Conservation (phyloP, 2,888 invertebrate species). For the Coremacera marginata region DNA sequence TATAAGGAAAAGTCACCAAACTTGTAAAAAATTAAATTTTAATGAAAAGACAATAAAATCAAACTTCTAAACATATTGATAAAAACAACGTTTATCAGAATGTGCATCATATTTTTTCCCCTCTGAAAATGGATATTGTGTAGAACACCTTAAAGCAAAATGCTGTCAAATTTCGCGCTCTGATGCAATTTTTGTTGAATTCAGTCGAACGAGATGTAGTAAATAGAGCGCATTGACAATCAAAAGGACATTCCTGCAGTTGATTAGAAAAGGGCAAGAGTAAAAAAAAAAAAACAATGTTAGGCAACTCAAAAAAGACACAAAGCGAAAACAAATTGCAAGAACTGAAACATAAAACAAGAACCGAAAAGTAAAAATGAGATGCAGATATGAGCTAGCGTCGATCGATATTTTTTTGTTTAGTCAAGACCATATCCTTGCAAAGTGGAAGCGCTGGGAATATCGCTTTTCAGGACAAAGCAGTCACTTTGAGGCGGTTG, state of each 20-base stretch:
- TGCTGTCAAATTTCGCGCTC: slow-evolving; percentile 24
- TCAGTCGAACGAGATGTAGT: slow-evolving; percentile 2
- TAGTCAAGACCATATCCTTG: neutral
- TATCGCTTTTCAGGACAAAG: neutral
- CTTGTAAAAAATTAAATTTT: no score
- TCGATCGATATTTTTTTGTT: slow-evolving; percentile 21
- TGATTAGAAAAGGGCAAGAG: slow-evolving; percentile 32
- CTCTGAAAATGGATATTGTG: no score
- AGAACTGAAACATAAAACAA: neutral
- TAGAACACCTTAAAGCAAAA: neutral
- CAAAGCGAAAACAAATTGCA: neutral
- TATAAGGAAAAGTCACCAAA: no score
- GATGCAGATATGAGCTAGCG: slow-evolving; percentile 18
- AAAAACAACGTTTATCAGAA: no score
- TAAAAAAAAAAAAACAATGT: neutral
- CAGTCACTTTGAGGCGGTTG: slow-evolving; percentile 7
- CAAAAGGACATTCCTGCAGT: slow-evolving; percentile 32
- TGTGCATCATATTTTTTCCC: no score
- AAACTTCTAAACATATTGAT: no score
- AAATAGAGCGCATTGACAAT: slow-evolving; percentile 20
- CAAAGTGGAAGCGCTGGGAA: neutral
- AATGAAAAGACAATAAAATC: no score
- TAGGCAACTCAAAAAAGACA: neutral
- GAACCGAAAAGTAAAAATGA: neutral
- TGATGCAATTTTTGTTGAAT: neutral